A percentile compares a stretch with the other conserved stretches of the same genome.
Evolutionary conservation across 2,888 invertebrate genomes (phyloP).

Genomic region (Leptopilina syphax): DNA sequence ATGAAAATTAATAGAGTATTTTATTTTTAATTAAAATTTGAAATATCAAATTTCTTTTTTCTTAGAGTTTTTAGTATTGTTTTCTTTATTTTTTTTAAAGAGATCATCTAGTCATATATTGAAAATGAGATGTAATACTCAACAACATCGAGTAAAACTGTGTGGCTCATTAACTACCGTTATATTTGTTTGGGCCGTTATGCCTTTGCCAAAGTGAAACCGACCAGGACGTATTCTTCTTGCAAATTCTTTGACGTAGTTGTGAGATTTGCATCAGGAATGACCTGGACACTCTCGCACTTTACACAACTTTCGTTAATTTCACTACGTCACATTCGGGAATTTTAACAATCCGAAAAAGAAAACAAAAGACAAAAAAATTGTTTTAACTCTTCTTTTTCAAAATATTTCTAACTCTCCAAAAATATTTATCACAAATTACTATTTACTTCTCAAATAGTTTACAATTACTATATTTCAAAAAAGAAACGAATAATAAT

Average conservation of each 20-base stretch:
- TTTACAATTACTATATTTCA: no score
- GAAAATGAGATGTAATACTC: conserved; percentile 7
- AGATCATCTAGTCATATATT: conserved; percentile 2
- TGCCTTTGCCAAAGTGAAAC: conserved; percentile 73
- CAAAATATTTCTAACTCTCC: no score
- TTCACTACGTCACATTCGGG: conserved; percentile 45
- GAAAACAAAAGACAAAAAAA: no score
- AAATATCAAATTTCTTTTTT: not conserved
- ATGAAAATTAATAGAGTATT: no score
- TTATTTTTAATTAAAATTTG: not conserved
- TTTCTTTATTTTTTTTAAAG: not conserved
- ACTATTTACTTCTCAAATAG: no score
- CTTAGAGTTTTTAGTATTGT: not conserved
- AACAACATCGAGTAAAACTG: conserved; percentile 33
- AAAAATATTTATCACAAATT: no score
- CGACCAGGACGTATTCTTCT: conserved; percentile 54
- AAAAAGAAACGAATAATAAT: no score
- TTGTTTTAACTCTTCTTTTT: no score
- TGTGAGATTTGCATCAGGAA: conserved; percentile 50
- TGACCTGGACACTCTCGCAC: conserved; percentile 54
- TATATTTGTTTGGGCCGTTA: conserved; percentile 76
- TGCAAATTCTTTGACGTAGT: conserved; percentile 51
- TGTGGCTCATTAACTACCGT: conserved; percentile 75
- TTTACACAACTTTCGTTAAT: conserved; percentile 58
- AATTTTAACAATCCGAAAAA: no score